Base-by-base conservation (phyloP, 37 sponge, comb jelly and placozoan genomes). In the Ianthella basta region DNA sequence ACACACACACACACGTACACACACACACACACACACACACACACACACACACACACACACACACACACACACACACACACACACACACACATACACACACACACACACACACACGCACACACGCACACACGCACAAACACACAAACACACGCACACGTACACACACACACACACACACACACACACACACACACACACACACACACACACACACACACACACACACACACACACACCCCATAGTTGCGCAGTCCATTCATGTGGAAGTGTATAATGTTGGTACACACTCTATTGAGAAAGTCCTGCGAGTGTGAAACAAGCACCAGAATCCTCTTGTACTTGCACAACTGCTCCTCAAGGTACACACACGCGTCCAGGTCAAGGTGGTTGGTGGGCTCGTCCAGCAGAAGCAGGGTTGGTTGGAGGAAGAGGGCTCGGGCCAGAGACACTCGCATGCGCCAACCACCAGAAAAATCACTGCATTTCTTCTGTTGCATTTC, bases 311-410 rank as follows among this genome's bases (percentile, higher is more conserved):
- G 98, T 27, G 98, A 97, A 19, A 97, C 95, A 24, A 97, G 73
- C 61, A 97, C 90, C 57, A 97, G 88, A 30, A 93, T 95, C 53
- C 95, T 80, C 60, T 79, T 90, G 82, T 96, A 96, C 80, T 91
- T 93, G 33, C 12, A 91, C 60, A 97, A 88, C 41, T 94, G 95
- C 56, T 94, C 93, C 64, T 97, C 98, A 14, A 97, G 82, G 94
- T 94, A 97, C 63, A 97, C 98, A 92, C 98, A 97, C 19, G 98
- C 98, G 59, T 95, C 95, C 63, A 97, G 88, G 85, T 97, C 98
- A 0, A 97, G 90, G 37, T 97, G 98, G 55, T 97, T 97, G 44
- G 98, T 97, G 38, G 98, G 98, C 61, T 97, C 98, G 65, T 97
- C 98, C 54, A 97, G 84, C 2, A 97, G 86, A 32, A 97, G 84